Percentiles rank a stretch among this genome's conserved stretches.
Evolutionary conservation across 2,113 vertebrate species (phyloP).

Genomic region (Thermophis baileyi): DNA sequence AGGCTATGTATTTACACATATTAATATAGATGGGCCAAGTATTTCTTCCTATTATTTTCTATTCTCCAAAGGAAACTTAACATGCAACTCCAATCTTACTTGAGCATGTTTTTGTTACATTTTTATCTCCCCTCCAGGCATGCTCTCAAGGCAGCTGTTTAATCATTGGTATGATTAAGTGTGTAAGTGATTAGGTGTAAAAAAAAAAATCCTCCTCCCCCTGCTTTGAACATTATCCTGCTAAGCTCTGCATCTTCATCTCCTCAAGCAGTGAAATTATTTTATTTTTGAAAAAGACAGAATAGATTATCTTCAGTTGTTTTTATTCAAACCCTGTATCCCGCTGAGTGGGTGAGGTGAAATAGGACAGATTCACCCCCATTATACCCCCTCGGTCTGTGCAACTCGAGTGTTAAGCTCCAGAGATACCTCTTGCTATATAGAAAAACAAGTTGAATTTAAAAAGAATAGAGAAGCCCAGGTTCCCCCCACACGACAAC

Average conservation of each 20-base stretch:
- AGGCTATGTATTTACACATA: not conserved
- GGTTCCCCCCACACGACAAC: not conserved
- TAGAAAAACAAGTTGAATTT: conserved; percentile 1
- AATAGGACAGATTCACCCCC: not conserved
- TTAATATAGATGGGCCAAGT: not conserved
- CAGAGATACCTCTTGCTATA: not conserved
- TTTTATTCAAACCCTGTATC: conserved; percentile 36
- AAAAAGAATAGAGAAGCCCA: not conserved
- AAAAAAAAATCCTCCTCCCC: not conserved
- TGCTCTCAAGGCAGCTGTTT: not conserved
- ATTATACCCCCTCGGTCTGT: not conserved
- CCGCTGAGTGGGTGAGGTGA: not conserved
- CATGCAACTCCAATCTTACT: not conserved
- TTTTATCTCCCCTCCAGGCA: not conserved
- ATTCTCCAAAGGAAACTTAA: not conserved
- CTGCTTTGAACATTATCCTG: not conserved
- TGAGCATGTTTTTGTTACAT: not conserved
- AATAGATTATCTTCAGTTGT: not conserved
- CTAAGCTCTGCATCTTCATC: not conserved
- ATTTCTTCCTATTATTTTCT: not conserved
- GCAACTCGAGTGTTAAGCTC: not conserved
- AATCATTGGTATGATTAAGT: not conserved
- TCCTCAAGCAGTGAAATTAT: not conserved
- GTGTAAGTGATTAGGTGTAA: not conserved
- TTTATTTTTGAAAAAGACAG: not conserved